Evolutionary conservation across 1,140 invertebrate species (phyloP), one percentile per base, ranked within the genome.

Genomic region (Trichonephila clavata): DNA sequence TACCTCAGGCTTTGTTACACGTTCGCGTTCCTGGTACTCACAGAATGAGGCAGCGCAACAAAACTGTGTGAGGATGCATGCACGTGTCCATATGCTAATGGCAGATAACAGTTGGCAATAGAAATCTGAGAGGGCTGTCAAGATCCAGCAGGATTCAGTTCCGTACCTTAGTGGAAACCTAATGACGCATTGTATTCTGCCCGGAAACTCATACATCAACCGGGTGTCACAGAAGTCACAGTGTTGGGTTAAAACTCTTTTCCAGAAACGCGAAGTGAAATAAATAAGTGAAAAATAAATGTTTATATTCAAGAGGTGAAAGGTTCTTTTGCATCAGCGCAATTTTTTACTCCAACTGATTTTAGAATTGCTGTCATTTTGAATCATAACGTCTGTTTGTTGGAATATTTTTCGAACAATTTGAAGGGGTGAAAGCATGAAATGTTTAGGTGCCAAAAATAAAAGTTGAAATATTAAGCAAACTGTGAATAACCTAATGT

Each of bases 151-250:
- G 27, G 71, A 77, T 77, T 39, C 32, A 39, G 71, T 77, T 77
- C 27, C 71, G 71, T 77, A 77, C 27, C 10, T 39, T 77, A 18
- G 71, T 3, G 13, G 71, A 32, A 77, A 77, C 71, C 71, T 77
- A 77, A 77, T 77, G 71, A 77, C 14, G 71, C 71, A 77, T 77
- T 77, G 71, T 77, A 32, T 77, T 77, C 27, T 32, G 27, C 71
- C 68, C 71, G 71, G 71, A 77, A 77, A 77, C 71, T 77, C 71
- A 77, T 77, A 77, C 71, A 77, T 77, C 27, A 77, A 77, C 6
- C 61, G 61, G 61, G 61, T 63, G 61, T 20, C 61, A 77, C 14
- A 77, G 71, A 32, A 77, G 71, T 77, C 71, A 77, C 21, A 16
- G 61, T 20, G 61, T 7, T 39, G 71, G 71, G 27, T 77, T 77